These are phyloP conservation scores for Phrynocephalus guinanensis DNA, from an alignment of 2,797 vertebrate species.

Conservation along the genomic window DNA sequence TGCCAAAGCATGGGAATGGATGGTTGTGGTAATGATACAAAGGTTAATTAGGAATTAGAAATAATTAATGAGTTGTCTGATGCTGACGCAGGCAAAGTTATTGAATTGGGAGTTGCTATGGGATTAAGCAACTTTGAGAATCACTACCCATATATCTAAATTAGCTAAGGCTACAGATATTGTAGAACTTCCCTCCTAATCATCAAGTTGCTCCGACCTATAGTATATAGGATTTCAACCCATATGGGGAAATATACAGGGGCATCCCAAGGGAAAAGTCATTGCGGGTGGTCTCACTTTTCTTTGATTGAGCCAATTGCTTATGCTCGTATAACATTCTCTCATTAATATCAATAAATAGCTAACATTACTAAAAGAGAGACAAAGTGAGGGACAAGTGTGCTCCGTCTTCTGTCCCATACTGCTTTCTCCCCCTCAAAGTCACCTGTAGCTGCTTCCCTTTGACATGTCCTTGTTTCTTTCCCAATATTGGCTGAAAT, in stretches of 20 bases:
- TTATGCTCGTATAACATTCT: too few relatives aligned
- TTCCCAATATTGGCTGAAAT: neutral
- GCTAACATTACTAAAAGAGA: neutral
- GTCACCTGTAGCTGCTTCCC: neutral
- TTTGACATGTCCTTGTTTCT: neutral
- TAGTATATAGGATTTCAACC: too few relatives aligned
- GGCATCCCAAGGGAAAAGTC: too few relatives aligned
- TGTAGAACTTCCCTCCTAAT: neutral
- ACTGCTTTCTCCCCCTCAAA: neutral
- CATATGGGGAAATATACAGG: too few relatives aligned
- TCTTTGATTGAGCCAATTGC: too few relatives aligned
- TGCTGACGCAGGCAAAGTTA: constrained; percentile 23
- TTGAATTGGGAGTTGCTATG: constrained; percentile 15
- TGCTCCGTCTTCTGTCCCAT: neutral
- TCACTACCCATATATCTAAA: neutral
- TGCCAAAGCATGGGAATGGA: constrained; percentile 13
- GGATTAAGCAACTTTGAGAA: constrained; percentile 2
- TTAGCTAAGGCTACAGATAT: neutral
- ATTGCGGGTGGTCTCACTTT: too few relatives aligned
- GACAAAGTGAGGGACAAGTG: neutral
- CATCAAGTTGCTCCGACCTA: too few relatives aligned
- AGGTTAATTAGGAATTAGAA: constrained; percentile 38
- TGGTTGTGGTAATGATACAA: constrained; percentile 10
- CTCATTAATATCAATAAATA: too few relatives aligned
- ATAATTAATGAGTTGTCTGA: constrained; percentile 27